Base-by-base conservation (phyloP, 2,888 invertebrate genomes). In the Drosophila nr. perissopoda region DNA sequence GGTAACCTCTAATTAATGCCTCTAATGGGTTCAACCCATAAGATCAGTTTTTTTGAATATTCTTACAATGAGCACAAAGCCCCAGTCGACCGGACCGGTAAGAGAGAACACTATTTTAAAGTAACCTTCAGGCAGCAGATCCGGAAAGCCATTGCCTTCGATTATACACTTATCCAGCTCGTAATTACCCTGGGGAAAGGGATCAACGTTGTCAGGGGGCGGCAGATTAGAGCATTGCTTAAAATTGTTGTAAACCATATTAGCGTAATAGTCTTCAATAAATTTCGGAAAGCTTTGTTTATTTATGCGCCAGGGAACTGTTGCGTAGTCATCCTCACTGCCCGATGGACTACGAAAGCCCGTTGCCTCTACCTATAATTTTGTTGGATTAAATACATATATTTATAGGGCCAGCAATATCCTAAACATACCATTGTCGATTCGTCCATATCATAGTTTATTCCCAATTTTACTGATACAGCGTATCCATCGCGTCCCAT, bases 91-190 rank as follows among this genome's bases (percentile, higher is more conserved):
- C 10, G 54, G 57, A 6, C 64, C 61, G 29, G 29, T 45, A 11
- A 73, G 31, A 0, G 7, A 49, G 0, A 72, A 40, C 0, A 54
- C 1, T 2, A 86, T 1, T 38, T 63, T 81, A 18, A 86, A 86
- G 40, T 65, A 83, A 0, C 83, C 83, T 29, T 70, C 71, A 7
- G 87, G 82, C 1, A 68, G 58, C 1, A 82, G 40, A 10, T 84
- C 87, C 1, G 84, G 84, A 27, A 87, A n/a, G 0, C 84, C 84
- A 0, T 76, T 67, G 16, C 68, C 78, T 0, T 33, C 0, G 16
- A 66, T 3, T 16, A 40, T 21, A 27, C 84, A 84, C 0, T 73
- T 58, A 0, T 49, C 51, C 7, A 82, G 1, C 2, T 25, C 34
- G 29, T 61, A 59, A 1, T 16, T 29, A 0, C 16, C 33, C 13